Base-by-base conservation (phyloP, 1,140 invertebrate species). In the Phthorimaea operculella region DNA sequence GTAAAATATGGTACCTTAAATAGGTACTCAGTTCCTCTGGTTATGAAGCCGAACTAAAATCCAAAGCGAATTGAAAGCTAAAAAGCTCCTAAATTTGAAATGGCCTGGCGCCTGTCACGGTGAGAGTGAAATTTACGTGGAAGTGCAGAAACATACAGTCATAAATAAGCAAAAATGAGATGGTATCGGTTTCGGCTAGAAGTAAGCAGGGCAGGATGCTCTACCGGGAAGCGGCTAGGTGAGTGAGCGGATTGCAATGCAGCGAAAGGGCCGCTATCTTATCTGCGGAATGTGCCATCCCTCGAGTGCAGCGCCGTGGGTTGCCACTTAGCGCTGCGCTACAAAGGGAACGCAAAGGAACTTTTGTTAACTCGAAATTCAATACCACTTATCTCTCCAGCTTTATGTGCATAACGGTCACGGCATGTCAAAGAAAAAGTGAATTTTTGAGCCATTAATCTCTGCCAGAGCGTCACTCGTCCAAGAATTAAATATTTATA, bases 201-300 rank as follows among this genome's bases (percentile, higher is more conserved):
- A 42, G 14, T 42, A 11, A 42, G 12, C 34, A 8, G 11, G 39
- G 14, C 39, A 8, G 39, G 39, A 42, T 14, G 39, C 2, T 42
- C 39, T 47, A 47, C 44, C 44, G 16, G 44, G 44, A 47, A 47
- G 44, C 44, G 14, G 3, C n/a, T 15, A 57, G 65, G 60, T 79
- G 78, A 81, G 63, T 74, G 60, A 73, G 62, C 66, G 61, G 64
- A 74, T 72, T 69, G 76, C 69, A 75, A 82, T 82, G 74, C 65
- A 56, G 51, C 54, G 52, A 53, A 55, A 58, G 55, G 51, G 21
- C 55, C 16, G 54, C 57, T 76, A 77, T 82, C 76, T 82, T 79
- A 82, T 82, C 79, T 82, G 15, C 53, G 68, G 79, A 82, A 82
- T 80, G 76, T 71, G 66, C 66, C 68, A 76, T 74, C 70, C 72